Evolutionary conservation across 2,797 vertebrate species (phyloP).

Genomic region (Limnodromus scolopaceus): DNA sequence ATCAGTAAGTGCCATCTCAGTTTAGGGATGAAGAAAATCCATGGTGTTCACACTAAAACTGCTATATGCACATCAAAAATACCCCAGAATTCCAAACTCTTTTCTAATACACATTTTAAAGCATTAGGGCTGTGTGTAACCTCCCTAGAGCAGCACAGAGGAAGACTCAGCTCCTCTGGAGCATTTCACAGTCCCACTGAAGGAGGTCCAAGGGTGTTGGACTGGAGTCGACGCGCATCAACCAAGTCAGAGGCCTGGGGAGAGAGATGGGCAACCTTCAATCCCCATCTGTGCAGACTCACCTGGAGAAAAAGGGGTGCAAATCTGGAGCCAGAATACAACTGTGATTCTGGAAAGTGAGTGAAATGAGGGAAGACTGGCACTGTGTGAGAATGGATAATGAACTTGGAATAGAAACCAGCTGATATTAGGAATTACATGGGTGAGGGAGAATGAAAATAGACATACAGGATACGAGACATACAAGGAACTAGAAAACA

Average conservation of each 20-base stretch:
- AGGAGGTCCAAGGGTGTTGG: not conserved
- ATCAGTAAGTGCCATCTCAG: not conserved
- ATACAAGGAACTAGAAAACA: not conserved
- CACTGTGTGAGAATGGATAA: not conserved
- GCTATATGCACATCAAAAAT: not conserved
- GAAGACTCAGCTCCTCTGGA: not conserved
- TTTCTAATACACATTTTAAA: not conserved
- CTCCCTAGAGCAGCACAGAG: not conserved
- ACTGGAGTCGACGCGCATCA: not conserved
- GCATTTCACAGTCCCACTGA: not conserved
- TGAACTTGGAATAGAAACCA: not conserved
- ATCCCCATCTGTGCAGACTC: not conserved
- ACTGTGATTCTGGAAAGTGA: not conserved
- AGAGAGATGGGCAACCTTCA: not conserved
- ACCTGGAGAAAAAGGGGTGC: not conserved
- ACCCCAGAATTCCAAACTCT: not conserved
- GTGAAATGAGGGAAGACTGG: not conserved
- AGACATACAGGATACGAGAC: not conserved
- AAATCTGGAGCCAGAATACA: not conserved
- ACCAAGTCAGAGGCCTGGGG: not conserved
- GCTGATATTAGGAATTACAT: not conserved
- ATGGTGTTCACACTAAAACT: not conserved
- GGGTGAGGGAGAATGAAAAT: not conserved
- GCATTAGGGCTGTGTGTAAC: not conserved
- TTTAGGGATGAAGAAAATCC: not conserved